These are phyloP conservation scores for Mus spretus DNA, from an alignment of 2,797 vertebrate species.

Conservation along the genomic window DNA sequence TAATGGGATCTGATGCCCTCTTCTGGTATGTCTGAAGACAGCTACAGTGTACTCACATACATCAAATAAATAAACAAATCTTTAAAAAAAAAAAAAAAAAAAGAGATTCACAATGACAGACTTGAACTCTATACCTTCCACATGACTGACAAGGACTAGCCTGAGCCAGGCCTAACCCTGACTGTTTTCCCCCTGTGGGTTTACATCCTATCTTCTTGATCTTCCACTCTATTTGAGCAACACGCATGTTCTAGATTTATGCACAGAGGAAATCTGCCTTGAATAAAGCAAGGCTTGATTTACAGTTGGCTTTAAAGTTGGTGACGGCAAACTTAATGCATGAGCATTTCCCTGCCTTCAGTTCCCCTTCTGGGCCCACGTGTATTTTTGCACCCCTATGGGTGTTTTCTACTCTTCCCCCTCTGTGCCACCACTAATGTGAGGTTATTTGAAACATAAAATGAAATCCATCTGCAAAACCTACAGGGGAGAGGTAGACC, in stretches of 20 bases:
- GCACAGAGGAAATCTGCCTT: conserved; percentile 42
- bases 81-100: not conserved
- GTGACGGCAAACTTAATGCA: conserved; percentile 34
- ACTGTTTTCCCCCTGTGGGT: conserved; percentile 32
- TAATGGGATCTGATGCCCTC: not conserved
- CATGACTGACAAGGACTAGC: not conserved
- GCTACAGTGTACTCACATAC: not conserved
- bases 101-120: conserved; percentile 44
- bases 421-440: not conserved
- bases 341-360: conserved; percentile 47
- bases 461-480: not conserved
- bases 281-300: conserved; percentile 39
- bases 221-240: conserved; percentile 36
- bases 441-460: conserved; percentile 37
- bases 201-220: conserved; percentile 21
- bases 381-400: conserved; percentile 43
- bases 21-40: not conserved
- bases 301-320: conserved; percentile 63
- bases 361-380: conserved; percentile 17
- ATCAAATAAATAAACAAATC: not conserved
- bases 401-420: conserved; percentile 29
- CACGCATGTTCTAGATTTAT: conserved; percentile 42
- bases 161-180: not conserved
- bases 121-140: not conserved
- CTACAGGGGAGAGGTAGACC: conserved; percentile 25